Percentiles rank a stretch among this genome's conserved stretches.
Evolutionary conservation across 1,140 invertebrate species (phyloP).

Genomic region (Amyelois transitella): DNA sequence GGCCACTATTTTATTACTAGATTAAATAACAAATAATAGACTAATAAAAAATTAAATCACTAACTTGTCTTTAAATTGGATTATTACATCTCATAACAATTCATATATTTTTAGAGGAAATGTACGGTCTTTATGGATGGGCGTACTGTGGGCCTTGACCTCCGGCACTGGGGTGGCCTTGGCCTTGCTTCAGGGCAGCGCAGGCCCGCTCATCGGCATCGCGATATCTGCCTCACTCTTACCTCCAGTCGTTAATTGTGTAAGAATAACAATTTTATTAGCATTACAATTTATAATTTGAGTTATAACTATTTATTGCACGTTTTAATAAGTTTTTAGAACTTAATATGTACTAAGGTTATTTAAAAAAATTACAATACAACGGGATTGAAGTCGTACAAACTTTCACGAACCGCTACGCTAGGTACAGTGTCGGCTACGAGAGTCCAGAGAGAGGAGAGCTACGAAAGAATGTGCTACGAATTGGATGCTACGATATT

Average conservation of each 20-base stretch:
- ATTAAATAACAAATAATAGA: neutral
- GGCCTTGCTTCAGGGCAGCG: slow-evolving; percentile 89
- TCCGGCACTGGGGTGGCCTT: slow-evolving; percentile 88
- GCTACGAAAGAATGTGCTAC: too few species aligned
- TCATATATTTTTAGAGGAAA: slow-evolving; percentile 75
- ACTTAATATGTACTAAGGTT: too few species aligned
- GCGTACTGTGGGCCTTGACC: slow-evolving; percentile 81
- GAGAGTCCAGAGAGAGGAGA: too few species aligned
- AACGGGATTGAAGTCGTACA: too few species aligned
- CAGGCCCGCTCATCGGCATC: slow-evolving; percentile 89
- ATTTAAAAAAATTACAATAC: too few species aligned
- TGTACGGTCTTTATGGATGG: slow-evolving; percentile 82
- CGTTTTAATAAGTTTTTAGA: too few species aligned
- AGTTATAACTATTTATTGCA: too few species aligned
- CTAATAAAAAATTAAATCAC: neutral
- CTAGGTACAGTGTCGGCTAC: too few species aligned
- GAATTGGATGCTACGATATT: too few species aligned
- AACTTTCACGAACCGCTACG: too few species aligned
- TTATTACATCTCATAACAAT: neutral
- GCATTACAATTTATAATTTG: too few species aligned
- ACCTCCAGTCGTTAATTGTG: slow-evolving; percentile 91
- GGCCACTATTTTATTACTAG: neutral
- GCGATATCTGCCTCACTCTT: slow-evolving; percentile 91
- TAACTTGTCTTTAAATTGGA: neutral
- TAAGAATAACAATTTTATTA: slow-evolving; percentile 59